Conservation (phyloP, 2,888 invertebrate species). For the Diogma glabrata region DNA sequence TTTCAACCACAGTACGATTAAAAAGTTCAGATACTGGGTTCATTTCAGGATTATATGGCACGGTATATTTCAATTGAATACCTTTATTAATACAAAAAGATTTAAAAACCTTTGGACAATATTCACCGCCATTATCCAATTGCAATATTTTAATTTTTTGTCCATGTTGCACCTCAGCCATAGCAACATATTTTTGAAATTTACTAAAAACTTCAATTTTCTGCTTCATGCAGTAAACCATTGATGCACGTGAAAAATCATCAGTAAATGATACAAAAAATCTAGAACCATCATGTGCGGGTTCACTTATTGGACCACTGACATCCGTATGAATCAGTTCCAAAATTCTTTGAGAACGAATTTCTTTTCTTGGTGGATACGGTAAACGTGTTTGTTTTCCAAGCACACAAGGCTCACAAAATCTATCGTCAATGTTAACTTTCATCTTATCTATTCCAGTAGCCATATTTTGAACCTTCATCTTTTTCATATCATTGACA, state of each 20-base stretch:
- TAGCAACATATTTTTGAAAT: too few relatives aligned
- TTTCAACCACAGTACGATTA: constrained; percentile 12
- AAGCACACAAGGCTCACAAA: constrained; percentile 9
- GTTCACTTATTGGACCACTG: too few relatives aligned
- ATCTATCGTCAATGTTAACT: background rate
- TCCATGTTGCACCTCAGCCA: background rate
- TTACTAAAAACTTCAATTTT: background rate
- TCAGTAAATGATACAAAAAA: too few relatives aligned
- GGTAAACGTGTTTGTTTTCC: constrained; percentile 9
- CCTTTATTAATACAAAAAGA: background rate
- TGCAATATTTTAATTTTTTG: constrained; percentile 5
- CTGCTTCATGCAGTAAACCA: constrained; percentile 6
- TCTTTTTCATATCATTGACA: too few relatives aligned
- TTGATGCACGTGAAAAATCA: background rate
- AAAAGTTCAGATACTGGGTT: constrained; percentile 11
- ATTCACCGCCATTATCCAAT: constrained; percentile 12
- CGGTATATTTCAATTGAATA: background rate
- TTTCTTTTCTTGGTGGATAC: background rate
- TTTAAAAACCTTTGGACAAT: constrained; percentile 8
- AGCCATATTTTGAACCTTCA: background rate
- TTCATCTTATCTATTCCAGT: background rate
- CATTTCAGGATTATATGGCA: constrained; percentile 2
- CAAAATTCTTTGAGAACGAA: too few relatives aligned
- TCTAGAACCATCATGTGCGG: too few relatives aligned
- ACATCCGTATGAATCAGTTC: too few relatives aligned